A percentile compares a stretch with the other conserved stretches of the same genome.
phyloP scores from a whole-genome alignment of 2,888 invertebrate species.

The Melanostoma mellinum region DNA sequence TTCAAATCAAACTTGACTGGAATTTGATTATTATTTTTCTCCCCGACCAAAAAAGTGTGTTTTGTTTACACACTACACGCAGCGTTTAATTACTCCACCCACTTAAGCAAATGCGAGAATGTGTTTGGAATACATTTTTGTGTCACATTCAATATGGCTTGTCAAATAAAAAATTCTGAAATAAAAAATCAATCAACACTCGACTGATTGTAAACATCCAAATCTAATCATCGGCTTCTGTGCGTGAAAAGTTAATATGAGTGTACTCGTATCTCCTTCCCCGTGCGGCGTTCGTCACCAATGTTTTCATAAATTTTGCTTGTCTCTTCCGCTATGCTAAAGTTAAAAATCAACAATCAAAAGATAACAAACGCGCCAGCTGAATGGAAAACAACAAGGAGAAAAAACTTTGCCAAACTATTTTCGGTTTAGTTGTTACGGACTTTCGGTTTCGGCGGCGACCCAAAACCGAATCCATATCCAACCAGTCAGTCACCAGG shows the following conservation, averaged over 20 bases:
- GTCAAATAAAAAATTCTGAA: not conserved
- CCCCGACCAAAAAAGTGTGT: slow-evolving; percentile 17
- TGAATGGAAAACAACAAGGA: no score
- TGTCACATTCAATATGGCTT: slow-evolving; percentile 3
- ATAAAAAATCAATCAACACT: not conserved
- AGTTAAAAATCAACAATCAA: no score
- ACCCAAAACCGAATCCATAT: not conserved
- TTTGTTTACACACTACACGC: slow-evolving; percentile 35
- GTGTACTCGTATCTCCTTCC: no score
- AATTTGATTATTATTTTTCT: slow-evolving; percentile 42
- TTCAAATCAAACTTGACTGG: slow-evolving; percentile 47
- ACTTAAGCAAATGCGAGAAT: slow-evolving; percentile 17
- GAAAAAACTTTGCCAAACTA: no score
- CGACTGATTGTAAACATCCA: no score
- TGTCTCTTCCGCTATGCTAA: no score
- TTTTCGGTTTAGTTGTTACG: no score
- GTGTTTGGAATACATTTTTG: slow-evolving; percentile 30
- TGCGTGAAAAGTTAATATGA: no score
- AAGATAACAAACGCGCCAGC: no score
- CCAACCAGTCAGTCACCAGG: slow-evolving; percentile 4
- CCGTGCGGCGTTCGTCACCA: no score
- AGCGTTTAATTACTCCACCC: slow-evolving; percentile 7
- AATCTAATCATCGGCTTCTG: slow-evolving; percentile 1
- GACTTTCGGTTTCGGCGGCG: not conserved
- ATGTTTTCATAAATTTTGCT: no score